Percentiles rank a stretch among this genome's conserved stretches.
These are phyloP conservation scores for Corvus hawaiiensis DNA, from an alignment of 2,113 vertebrate genomes.

Conservation along the genomic window DNA sequence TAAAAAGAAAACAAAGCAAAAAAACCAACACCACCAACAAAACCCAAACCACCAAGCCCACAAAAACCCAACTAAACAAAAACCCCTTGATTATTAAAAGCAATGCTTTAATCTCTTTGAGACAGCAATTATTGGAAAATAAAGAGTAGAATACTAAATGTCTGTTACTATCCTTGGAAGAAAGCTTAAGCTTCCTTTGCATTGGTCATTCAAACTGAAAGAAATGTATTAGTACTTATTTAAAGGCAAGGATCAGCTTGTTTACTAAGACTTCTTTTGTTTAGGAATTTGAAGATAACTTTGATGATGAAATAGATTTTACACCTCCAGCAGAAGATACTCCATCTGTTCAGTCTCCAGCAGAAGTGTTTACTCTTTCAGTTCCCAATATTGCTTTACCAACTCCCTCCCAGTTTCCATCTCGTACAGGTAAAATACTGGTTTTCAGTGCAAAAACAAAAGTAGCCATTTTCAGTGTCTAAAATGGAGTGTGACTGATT, in stretches of 20 bases:
- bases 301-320: constrained; percentile 97
- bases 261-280: not conserved
- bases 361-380: constrained; percentile 93
- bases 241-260: not conserved
- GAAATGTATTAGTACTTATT: not conserved
- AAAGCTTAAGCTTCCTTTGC: not conserved
- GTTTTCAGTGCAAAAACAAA: not conserved
- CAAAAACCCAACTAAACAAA: not conserved
- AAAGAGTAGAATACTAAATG: not conserved
- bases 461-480: not conserved
- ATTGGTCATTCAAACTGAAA: not conserved
- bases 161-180: not conserved
- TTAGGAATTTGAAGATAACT: constrained; percentile 98
- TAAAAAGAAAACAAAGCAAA: not conserved
- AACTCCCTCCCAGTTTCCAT: constrained; percentile 86
- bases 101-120: not conserved
- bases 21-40: not conserved
- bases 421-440: constrained; percentile 77
- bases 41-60: not conserved
- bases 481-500: not conserved
- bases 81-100: not conserved
- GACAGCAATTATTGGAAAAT: not conserved
- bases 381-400: constrained; percentile 86
- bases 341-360: constrained; percentile 90
- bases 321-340: constrained; percentile 98